Evolutionary conservation across 2,888 invertebrate species (phyloP).

Genomic region (Melanargia galathea): DNA sequence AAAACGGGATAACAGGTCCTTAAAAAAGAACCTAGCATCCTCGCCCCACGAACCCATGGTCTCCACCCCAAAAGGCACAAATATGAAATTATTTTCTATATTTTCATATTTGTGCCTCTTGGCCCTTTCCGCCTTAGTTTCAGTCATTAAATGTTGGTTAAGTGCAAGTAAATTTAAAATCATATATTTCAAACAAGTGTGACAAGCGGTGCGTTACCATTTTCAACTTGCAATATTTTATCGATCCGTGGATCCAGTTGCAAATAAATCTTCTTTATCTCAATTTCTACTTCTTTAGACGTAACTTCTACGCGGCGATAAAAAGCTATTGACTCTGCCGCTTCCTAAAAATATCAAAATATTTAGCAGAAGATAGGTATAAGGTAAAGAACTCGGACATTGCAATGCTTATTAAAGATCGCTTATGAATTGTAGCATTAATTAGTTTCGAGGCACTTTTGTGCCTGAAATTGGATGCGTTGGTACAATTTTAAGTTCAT

Average conservation of each 20-base stretch:
- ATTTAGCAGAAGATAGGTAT: background rate
- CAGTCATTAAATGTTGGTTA: too few relatives aligned
- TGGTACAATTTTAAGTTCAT: too few relatives aligned
- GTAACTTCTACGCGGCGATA: slow-evolving; percentile 53
- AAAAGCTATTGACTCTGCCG: slow-evolving; percentile 60
- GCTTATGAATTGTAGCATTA: background rate
- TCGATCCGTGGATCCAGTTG: slow-evolving; percentile 60
- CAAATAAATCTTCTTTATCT: slow-evolving; percentile 59
- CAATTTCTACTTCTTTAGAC: slow-evolving; percentile 58
- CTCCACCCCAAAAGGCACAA: too few relatives aligned
- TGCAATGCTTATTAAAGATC: background rate
- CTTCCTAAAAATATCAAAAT: slow-evolving; percentile 55
- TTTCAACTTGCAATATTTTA: slow-evolving; percentile 49
- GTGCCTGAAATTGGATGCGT: too few relatives aligned
- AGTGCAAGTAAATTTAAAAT: too few relatives aligned
- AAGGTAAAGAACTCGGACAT: too few relatives aligned
- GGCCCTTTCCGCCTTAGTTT: too few relatives aligned
- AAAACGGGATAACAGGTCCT: too few relatives aligned
- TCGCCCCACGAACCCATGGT: too few relatives aligned
- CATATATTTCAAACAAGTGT: background rate
- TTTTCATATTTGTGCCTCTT: too few relatives aligned
- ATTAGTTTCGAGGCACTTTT: background rate
- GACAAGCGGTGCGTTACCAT: slow-evolving; percentile 27
- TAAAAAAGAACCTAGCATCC: too few relatives aligned
- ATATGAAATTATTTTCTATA: too few relatives aligned